Conservation (phyloP, 2,113 vertebrate genomes). For the Dasyurus viverrinus region DNA sequence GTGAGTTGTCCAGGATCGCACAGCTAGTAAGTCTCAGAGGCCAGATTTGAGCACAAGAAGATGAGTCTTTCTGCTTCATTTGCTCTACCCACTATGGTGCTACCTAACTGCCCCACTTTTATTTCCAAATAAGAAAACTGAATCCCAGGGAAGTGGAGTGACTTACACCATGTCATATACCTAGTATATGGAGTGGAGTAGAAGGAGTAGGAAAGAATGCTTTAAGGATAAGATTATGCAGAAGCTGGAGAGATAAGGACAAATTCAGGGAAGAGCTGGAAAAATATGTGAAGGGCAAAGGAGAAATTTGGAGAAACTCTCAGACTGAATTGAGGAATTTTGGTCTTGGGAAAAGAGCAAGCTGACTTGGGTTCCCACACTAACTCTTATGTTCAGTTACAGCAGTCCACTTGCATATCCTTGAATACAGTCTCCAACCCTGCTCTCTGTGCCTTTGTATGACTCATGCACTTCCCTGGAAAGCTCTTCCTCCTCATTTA, state of each 20-base stretch:
- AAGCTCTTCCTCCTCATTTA: background rate
- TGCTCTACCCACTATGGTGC: background rate
- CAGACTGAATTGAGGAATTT: no score
- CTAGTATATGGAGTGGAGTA: no score
- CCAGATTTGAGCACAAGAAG: background rate
- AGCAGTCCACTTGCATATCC: background rate
- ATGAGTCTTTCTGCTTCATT: background rate
- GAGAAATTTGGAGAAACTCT: no score
- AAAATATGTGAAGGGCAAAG: no score
- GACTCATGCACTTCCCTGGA: background rate
- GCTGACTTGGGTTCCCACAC: no score
- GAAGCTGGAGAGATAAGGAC: no score
- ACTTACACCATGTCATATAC: no score
- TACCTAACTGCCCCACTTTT: background rate
- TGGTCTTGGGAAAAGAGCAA: no score
- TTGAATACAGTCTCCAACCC: background rate
- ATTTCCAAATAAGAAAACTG: background rate
- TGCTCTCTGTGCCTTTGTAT: background rate
- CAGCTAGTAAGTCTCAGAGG: background rate
- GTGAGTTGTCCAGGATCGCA: background rate
- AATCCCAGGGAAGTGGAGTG: background rate
- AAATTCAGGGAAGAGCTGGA: no score
- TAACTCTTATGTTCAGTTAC: background rate
- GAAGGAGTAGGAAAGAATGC: no score
- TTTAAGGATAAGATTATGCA: no score